Evolutionary conservation across 2,888 invertebrate genomes (phyloP).

Genomic region (Spodoptera littoralis): DNA sequence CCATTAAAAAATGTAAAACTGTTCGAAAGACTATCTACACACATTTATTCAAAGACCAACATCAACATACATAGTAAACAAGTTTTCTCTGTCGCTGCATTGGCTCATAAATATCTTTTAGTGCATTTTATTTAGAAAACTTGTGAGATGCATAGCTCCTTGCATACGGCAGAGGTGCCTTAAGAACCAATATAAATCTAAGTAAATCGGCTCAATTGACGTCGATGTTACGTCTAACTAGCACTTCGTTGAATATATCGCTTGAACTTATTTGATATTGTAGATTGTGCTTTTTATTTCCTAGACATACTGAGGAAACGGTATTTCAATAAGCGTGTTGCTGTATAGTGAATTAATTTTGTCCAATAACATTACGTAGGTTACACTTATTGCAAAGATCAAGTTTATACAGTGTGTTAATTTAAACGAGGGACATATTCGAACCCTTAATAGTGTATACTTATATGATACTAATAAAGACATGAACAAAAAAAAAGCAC

Average conservation of each 20-base stretch:
- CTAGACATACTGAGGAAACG: too few relatives aligned
- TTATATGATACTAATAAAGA: too few relatives aligned
- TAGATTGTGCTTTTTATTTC: conserved; percentile 12
- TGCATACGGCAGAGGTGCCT: conserved; percentile 55
- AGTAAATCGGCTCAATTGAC: conserved; percentile 63
- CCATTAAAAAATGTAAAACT: neutral
- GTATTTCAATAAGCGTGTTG: too few relatives aligned
- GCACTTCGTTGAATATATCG: conserved; percentile 63
- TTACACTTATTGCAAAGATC: too few relatives aligned
- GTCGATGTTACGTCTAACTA: conserved; percentile 65
- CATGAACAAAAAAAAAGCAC: too few relatives aligned
- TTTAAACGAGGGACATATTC: too few relatives aligned
- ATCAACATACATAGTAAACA: conserved; percentile 24
- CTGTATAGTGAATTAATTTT: too few relatives aligned
- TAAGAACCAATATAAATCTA: conserved; percentile 70
- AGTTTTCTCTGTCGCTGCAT: conserved; percentile 26
- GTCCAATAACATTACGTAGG: too few relatives aligned
- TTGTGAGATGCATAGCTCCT: conserved; percentile 49
- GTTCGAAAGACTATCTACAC: conserved; percentile 17
- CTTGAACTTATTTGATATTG: conserved; percentile 1
- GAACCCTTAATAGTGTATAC: too few relatives aligned
- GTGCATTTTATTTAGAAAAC: conserved; percentile 59
- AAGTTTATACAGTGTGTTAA: too few relatives aligned
- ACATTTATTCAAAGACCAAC: conserved; percentile 8
- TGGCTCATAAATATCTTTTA: conserved; percentile 52